Percentiles rank a stretch among this genome's conserved stretches.
Conservation (phyloP, 2,113 vertebrate genomes). For the Phocoena sinus region DNA sequence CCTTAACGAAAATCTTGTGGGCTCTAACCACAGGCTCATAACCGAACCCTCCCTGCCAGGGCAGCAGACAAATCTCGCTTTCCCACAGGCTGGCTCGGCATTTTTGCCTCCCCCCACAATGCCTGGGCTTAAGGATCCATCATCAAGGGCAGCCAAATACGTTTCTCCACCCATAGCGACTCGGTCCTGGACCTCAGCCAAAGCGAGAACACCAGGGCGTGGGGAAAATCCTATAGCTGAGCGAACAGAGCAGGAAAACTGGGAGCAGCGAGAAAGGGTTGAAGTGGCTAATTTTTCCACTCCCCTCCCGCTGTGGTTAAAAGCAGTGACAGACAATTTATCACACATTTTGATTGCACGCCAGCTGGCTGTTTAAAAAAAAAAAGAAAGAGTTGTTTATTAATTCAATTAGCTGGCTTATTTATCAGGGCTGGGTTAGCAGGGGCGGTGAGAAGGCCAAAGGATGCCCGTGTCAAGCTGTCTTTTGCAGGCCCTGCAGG, state of each 20-base stretch:
- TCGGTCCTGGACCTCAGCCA: constrained; percentile 78
- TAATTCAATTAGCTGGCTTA: constrained; percentile 90
- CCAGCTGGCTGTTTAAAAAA: constrained; percentile 83
- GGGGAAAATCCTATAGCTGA: constrained; percentile 45
- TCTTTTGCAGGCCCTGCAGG: constrained; percentile 7
- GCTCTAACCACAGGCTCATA: constrained; percentile 60
- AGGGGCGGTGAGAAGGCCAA: constrained; percentile 79
- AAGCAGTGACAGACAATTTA: constrained; percentile 84
- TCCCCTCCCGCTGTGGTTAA: constrained; percentile 72
- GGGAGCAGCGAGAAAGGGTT: constrained; percentile 47
- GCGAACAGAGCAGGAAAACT: constrained; percentile 54
- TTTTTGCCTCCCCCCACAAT: constrained; percentile 48
- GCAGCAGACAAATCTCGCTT: constrained; percentile 65
- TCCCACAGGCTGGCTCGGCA: constrained; percentile 66
- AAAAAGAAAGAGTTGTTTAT: constrained; percentile 84
- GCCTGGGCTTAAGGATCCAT: constrained; percentile 73
- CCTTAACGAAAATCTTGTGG: constrained; percentile 77
- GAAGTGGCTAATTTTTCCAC: constrained; percentile 75
- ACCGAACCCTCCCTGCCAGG: constrained; percentile 45
- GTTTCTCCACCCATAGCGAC: constrained; percentile 65
- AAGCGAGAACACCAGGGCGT: constrained; percentile 58
- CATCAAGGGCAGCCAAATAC: constrained; percentile 66
- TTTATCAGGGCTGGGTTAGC: constrained; percentile 80
- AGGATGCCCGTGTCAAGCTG: constrained; percentile 1
- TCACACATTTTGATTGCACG: constrained; percentile 83